Evolutionary conservation across 2,888 invertebrate genomes (phyloP), one percentile per base, ranked within the genome.

Genomic region (Prenolepis imparis): DNA sequence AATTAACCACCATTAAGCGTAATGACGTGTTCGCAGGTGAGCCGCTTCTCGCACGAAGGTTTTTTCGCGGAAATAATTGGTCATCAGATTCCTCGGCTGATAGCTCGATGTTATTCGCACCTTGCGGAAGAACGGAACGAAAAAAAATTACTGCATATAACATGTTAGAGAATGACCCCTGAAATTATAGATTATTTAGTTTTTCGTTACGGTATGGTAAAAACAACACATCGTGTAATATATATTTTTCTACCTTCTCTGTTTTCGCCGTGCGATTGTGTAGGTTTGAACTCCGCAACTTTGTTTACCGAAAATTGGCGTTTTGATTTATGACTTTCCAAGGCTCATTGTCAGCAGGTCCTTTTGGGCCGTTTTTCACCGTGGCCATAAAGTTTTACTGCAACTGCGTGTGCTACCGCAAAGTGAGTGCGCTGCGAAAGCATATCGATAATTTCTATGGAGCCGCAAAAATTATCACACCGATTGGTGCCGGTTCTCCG

Each of bases 1-100:
- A 81, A 87, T 87, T 86, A 87, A 87, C 84, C 86, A 84, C 63
- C 18, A 67, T 73, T 57, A 64, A 59, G 83, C 70, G 72, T 44
- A 59, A 80, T 72, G 39, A 44, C 32, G 59, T 44, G 36, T 44
- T 44, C 72, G 32, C 44, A 44, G 70, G 78, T 70, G 57, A 52
- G 57, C 28, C 32, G 41, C 8, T 21, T 39, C 70, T 78, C 78
- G 59, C 41, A 18, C 18, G 18, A 24, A 78, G 70, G 24, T 72
- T 59, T 41, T 39, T 8, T 39, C 39, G 21, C 32, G 41, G 28
- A 32, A 32, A 59, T 80, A 72, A 72, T 80, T 59, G 44, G 36
- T 44, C 72, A 18, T 12, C 36, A 32, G 59, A 24, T 78, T 32
- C 57, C 52, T 52, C 41, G 32, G 44, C 3, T 21, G 70, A 36